A percentile compares a stretch with the other conserved stretches of the same genome.
Conservation (phyloP, 2,888 invertebrate genomes). For the Hirtodrosophila confusa region DNA sequence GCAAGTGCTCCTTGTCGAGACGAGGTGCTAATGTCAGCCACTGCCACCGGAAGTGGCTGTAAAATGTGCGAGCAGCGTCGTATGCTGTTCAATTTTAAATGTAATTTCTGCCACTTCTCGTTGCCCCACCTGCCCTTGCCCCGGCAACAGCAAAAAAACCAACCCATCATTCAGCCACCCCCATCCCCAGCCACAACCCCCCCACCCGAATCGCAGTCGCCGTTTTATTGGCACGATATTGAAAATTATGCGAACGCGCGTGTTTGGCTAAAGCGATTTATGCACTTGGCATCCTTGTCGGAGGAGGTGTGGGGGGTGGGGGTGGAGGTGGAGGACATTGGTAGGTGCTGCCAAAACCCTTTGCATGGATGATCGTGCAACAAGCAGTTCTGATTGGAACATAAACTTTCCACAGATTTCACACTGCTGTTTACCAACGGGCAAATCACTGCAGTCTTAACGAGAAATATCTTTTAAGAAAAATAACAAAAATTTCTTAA, state of each 20-base stretch:
- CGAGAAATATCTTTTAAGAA: constrained; percentile 1
- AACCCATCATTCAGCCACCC: background rate
- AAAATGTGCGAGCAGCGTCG: constrained; percentile 43
- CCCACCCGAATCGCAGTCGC: constrained; percentile 10
- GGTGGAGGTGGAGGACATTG: background rate
- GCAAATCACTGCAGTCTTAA: constrained; percentile 12
- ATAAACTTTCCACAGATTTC: constrained; percentile 32
- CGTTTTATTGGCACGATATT: constrained; percentile 72
- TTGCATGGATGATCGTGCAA: constrained; percentile 45
- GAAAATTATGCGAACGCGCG: constrained; percentile 75
- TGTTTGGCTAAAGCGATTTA: constrained; percentile 70
- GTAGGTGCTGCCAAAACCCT: constrained; percentile 1
- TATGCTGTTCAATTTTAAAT: constrained; percentile 74
- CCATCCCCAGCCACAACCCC: background rate
- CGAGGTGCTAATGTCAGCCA: constrained; percentile 73
- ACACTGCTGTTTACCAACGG: constrained; percentile 19
- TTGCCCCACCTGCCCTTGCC: background rate
- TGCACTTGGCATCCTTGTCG: constrained; percentile 42
- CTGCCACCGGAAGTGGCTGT: constrained; percentile 62
- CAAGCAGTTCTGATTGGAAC: constrained; percentile 48
- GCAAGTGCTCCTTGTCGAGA: constrained; percentile 50
- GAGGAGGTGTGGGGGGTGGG: too few species aligned
- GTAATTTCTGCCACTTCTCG: constrained; percentile 60
- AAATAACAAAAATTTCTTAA: too few species aligned
- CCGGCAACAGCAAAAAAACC: background rate